Base-by-base conservation (phyloP, 2,797 vertebrate genomes). In the Eospalax fontanierii region DNA sequence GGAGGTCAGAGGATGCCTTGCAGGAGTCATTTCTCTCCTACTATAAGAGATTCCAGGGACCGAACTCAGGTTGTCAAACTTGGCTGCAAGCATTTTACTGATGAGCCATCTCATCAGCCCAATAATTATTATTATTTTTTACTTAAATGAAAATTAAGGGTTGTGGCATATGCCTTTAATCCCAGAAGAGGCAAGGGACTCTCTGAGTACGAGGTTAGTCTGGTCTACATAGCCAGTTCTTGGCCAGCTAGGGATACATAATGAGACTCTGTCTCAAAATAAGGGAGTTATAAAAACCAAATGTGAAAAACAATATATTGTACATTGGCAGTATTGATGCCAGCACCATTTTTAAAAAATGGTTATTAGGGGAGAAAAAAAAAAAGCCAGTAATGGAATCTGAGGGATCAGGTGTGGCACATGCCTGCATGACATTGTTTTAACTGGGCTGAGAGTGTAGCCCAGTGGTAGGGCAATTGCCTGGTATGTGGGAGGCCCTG, bases 351-450 rank as follows among this genome's bases (percentile, higher is more conserved):
- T 81, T 74, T 16, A 43, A 46, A 26, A 68, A 46, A 11, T 46
- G 11, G 11, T 83, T 82, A 43, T 8, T 89, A 40, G 50, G 71
- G 84, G 78, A 81, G 74, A 46, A 87, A 81, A 75, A 86, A 83
- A n/a, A 75, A n/a, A 16, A 21, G 54, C n/a, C n/a, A n/a, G n/a
- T n/a, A n/a, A n/a, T n/a, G n/a, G n/a, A n/a, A n/a, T n/a, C n/a
- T n/a, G n/a, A n/a, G n/a, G n/a, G 38, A 61, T 59, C 65, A 30
- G 3, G 15, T 79, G 4, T 76, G 75, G 35, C 59, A 83, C 50
- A 68, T 30, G 30, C 61, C 43, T 46, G 4, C 30, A 14, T 50
- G 46, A 85, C 87, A 86, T 79, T 78, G 78, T 57, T 54, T 57
- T 24, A 68, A 61, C 18, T 18, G 59, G 24, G 16, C 38, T 73